These are phyloP conservation scores for Hirudinaria manillensis DNA, from an alignment of 2,888 invertebrate genomes.

Conservation along the genomic window DNA sequence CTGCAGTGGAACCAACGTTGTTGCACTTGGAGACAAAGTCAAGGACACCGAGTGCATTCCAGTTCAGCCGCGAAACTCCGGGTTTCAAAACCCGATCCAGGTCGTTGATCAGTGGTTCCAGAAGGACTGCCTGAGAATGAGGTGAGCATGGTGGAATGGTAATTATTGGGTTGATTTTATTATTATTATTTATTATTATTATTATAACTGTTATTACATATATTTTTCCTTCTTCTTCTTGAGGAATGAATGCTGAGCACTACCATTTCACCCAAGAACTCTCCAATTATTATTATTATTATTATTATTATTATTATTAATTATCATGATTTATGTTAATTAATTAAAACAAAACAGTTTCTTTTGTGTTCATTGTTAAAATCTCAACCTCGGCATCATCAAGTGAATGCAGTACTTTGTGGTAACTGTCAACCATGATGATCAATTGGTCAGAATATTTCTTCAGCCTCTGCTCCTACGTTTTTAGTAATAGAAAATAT, in stretches of 20 bases:
- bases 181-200: background rate
- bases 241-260: no score
- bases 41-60: slow-evolving; percentile 75
- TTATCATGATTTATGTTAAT: background rate
- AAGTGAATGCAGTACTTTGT: slow-evolving; percentile 63
- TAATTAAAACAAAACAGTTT: background rate
- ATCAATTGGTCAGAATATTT: slow-evolving; percentile 53
- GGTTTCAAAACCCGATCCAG: slow-evolving; percentile 60
- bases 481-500: background rate
- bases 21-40: slow-evolving; percentile 66
- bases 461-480: slow-evolving; percentile 53
- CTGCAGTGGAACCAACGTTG: slow-evolving; percentile 46
- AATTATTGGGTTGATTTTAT: background rate
- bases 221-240: background rate
- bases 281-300: background rate
- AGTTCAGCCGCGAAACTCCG: slow-evolving; percentile 74
- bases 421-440: slow-evolving; percentile 55
- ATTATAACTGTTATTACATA: background rate
- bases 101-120: slow-evolving; percentile 51
- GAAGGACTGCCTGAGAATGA: slow-evolving; percentile 43
- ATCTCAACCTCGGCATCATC: slow-evolving; percentile 63
- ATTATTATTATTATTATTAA: background rate
- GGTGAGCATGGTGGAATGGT: background rate
- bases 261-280: background rate
- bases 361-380: background rate